phyloP scores from a whole-genome alignment of 2,888 invertebrate genomes.

The Brenthis daphne region DNA sequence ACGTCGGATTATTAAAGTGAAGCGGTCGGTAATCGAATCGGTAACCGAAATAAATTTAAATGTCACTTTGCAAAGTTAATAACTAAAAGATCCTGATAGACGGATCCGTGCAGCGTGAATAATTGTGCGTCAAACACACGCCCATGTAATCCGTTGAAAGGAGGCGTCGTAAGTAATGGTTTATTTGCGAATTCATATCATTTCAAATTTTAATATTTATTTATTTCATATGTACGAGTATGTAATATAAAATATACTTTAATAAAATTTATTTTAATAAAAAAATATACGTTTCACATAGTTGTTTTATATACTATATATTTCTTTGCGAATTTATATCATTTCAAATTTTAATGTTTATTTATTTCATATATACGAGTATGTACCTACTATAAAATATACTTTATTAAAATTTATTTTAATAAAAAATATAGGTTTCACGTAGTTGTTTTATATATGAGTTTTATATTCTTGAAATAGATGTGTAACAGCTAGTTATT shows the following conservation, averaged over 20 bases:
- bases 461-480: too few relatives aligned
- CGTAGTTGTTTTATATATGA: too few relatives aligned
- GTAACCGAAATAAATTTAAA: conserved; percentile 31
- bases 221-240: too few relatives aligned
- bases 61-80: conserved; percentile 42
- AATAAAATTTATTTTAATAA: background rate
- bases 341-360: background rate
- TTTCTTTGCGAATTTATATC: conserved; percentile 17
- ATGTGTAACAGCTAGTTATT: too few relatives aligned
- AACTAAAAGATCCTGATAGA: conserved; percentile 42
- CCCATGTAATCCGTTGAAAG: conserved; percentile 19
- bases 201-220: background rate
- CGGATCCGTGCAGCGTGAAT: conserved; percentile 44
- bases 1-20: conserved; percentile 18
- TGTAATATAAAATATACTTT: background rate
- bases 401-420: too few relatives aligned
- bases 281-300: background rate
- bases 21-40: conserved; percentile 24
- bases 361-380: too few relatives aligned
- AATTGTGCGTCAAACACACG: conserved; percentile 51
- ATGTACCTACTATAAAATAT: background rate
- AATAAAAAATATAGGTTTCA: background rate
- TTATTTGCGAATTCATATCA: conserved; percentile 21
- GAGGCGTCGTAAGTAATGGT: conserved; percentile 18
- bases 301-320: too few relatives aligned